Evolutionary conservation across 1,140 invertebrate species (phyloP).

Genomic region (Oryzaephilus surinamensis): DNA sequence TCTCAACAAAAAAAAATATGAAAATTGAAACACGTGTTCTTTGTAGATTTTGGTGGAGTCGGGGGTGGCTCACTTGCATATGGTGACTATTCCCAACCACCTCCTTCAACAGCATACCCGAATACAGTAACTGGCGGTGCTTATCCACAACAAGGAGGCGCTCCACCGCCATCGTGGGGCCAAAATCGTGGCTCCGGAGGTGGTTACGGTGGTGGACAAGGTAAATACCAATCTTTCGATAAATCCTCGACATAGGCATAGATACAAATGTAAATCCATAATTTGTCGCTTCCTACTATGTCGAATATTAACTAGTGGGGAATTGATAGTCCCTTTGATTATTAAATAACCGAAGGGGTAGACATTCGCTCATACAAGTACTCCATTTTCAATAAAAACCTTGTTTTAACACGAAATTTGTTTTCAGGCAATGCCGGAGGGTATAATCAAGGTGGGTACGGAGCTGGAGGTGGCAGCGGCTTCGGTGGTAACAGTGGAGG

Average conservation of each 20-base stretch:
- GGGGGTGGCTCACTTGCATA: no score
- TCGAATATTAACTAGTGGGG: constrained; percentile 17
- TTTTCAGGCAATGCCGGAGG: constrained; percentile 2
- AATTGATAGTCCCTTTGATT: constrained; percentile 25
- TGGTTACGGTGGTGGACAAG: constrained; percentile 18
- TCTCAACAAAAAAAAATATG: no score
- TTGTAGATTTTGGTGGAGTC: no score
- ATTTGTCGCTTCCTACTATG: constrained; percentile 21
- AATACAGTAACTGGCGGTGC: constrained; percentile 13
- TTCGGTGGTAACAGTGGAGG: constrained; percentile 15
- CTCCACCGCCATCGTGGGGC: constrained; percentile 6
- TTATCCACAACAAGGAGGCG: constrained; percentile 3
- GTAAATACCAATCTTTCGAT: constrained; percentile 8
- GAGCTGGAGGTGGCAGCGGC: constrained; percentile 11
- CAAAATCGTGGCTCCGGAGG: constrained; percentile 6
- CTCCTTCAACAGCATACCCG: constrained; percentile 19
- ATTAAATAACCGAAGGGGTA: constrained; percentile 20
- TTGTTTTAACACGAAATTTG: not conserved
- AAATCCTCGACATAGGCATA: constrained; percentile 21
- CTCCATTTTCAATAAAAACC: not conserved
- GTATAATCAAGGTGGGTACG: constrained; percentile 7
- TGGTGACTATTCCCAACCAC: constrained; percentile 27
- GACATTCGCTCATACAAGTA: constrained; percentile 20
- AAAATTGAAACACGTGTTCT: no score
- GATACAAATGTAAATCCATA: constrained; percentile 11